Conservation (phyloP, 2,888 invertebrate genomes). For the Tiliacea citrago region DNA sequence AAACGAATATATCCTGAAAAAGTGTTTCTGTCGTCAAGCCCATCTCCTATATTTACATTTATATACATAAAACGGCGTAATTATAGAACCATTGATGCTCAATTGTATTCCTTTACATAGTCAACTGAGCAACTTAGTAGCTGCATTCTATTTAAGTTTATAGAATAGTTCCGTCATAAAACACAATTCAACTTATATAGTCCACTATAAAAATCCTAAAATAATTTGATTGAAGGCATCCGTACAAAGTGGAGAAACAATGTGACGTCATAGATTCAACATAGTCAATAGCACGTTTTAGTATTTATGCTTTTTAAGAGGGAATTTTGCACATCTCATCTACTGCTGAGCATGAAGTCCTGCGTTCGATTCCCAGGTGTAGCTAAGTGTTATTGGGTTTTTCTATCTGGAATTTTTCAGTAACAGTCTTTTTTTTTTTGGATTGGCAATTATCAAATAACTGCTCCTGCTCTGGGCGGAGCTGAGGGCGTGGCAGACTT, state of each 20-base stretch:
- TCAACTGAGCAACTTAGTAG: slow-evolving; percentile 40
- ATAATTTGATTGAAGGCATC: slow-evolving; percentile 24
- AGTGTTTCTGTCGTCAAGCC: too few relatives aligned
- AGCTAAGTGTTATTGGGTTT: not conserved
- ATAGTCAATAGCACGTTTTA: not conserved
- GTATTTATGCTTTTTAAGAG: not conserved
- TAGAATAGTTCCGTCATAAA: slow-evolving; percentile 46
- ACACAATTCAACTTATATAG: slow-evolving; percentile 44
- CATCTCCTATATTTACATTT: too few relatives aligned
- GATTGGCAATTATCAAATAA: too few relatives aligned
- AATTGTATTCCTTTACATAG: slow-evolving; percentile 40
- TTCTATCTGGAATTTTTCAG: not conserved
- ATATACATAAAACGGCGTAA: too few relatives aligned
- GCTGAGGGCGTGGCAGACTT: too few relatives aligned
- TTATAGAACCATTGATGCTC: slow-evolving; percentile 5
- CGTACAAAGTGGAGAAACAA: slow-evolving; percentile 36
- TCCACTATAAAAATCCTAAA: slow-evolving; percentile 42
- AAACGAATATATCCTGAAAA: too few relatives aligned
- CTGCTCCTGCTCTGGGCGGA: too few relatives aligned
- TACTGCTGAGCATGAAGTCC: too few relatives aligned
- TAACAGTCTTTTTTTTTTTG: too few relatives aligned
- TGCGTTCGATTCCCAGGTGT: not conserved
- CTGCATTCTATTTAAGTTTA: slow-evolving; percentile 27
- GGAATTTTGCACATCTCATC: not conserved
- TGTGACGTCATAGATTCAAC: not conserved